Evolutionary conservation across 1,140 invertebrate genomes (phyloP).

Genomic region (Diachasma alloeum): DNA sequence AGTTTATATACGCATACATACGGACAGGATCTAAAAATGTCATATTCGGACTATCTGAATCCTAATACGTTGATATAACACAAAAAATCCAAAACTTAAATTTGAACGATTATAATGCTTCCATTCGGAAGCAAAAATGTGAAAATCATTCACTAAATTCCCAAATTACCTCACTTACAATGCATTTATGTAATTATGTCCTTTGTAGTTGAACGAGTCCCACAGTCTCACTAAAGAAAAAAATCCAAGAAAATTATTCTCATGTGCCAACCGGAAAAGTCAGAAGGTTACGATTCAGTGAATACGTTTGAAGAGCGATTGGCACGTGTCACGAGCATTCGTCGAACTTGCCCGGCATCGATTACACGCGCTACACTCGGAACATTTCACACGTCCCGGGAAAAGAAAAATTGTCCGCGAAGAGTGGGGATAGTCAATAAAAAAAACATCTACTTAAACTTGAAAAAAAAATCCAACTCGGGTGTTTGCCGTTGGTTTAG

Average conservation of each 20-base stretch:
- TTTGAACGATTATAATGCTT: too few relatives aligned
- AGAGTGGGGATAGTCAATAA: not conserved
- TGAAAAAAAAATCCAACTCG: not conserved
- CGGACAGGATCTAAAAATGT: too few relatives aligned
- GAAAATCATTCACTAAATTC: not conserved
- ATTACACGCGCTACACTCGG: constrained; percentile 14
- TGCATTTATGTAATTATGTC: not conserved
- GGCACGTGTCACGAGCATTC: constrained; percentile 32
- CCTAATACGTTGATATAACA: too few relatives aligned
- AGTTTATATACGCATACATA: too few relatives aligned
- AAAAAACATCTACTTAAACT: not conserved
- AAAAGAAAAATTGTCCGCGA: not conserved
- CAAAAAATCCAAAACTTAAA: too few relatives aligned
- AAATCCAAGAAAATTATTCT: not conserved
- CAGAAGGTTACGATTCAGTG: not conserved
- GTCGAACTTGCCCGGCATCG: constrained; percentile 26
- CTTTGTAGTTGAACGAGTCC: not conserved
- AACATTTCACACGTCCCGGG: not conserved
- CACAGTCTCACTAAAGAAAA: not conserved
- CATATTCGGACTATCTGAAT: too few relatives aligned
- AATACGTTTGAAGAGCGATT: not conserved
- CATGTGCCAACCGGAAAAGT: not conserved
- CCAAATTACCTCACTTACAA: not conserved
- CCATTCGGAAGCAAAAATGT: too few relatives aligned
- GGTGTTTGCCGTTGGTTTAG: constrained; percentile 28